These are phyloP conservation scores for Stenodema calcarata DNA, from an alignment of 2,888 invertebrate genomes.

Conservation along the genomic window DNA sequence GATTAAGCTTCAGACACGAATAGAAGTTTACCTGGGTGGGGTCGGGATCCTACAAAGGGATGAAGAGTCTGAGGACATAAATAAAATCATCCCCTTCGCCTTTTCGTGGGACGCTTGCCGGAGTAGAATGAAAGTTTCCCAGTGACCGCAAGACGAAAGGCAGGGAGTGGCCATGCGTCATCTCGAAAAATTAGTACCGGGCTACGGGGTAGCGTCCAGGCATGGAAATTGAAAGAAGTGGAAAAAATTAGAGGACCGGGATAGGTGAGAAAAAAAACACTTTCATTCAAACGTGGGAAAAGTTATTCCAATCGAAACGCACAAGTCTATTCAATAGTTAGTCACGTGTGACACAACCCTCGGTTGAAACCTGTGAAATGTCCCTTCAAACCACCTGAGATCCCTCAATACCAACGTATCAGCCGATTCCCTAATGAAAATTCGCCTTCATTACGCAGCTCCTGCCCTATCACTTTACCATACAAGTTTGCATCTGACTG, in stretches of 20 bases:
- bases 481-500: no score
- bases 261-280: neutral
- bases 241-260: no score
- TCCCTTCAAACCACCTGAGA: no score
- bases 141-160: conserved; percentile 6
- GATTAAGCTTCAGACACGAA: conserved; percentile 11
- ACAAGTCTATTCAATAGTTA: neutral
- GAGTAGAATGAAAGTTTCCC: neutral
- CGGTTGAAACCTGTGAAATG: neutral
- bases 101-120: neutral
- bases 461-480: no score
- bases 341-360: neutral
- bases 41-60: neutral
- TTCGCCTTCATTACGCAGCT: no score
- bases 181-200: conserved; percentile 13
- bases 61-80: conserved; percentile 10
- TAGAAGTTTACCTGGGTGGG: neutral
- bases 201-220: neutral
- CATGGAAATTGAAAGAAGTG: neutral
- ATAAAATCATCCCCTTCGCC: conserved; percentile 27
- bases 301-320: neutral
- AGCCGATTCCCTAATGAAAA: no score
- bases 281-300: conserved; percentile 39
- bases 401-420: no score
- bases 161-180: neutral